These are phyloP conservation scores for Rynchops niger DNA, from an alignment of 2,113 vertebrate species.

Conservation along the genomic window DNA sequence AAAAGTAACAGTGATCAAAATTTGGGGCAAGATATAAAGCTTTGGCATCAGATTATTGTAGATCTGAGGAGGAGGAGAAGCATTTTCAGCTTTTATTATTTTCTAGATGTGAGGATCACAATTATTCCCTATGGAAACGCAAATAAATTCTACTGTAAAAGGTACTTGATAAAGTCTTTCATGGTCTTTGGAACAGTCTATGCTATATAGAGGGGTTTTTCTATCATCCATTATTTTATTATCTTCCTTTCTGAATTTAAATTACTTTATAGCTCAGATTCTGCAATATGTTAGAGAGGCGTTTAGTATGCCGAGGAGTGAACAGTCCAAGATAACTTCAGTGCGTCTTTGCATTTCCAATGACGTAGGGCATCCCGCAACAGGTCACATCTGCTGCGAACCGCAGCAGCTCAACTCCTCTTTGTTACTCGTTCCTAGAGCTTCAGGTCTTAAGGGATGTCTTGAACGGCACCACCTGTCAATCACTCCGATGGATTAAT, in stretches of 20 bases:
- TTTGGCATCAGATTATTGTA: neutral
- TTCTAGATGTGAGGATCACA: constrained; percentile 28
- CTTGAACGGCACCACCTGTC: neutral
- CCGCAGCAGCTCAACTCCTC: neutral
- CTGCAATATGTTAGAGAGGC: constrained; percentile 1
- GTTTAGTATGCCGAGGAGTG: neutral
- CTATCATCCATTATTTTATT: constrained; percentile 56
- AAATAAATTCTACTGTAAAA: constrained; percentile 51
- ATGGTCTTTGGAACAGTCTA: constrained; percentile 28
- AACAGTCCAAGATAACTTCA: neutral
- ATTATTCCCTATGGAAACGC: constrained; percentile 32
- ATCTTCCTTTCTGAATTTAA: constrained; percentile 60
- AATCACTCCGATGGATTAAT: neutral
- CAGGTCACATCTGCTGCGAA: constrained; percentile 12
- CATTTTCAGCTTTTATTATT: constrained; percentile 7
- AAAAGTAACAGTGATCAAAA: neutral
- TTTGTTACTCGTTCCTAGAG: neutral
- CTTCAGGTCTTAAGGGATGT: neutral
- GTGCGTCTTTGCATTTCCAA: constrained; percentile 20
- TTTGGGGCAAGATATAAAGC: neutral
- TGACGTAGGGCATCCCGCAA: constrained; percentile 7
- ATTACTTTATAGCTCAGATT: constrained; percentile 21
- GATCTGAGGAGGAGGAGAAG: neutral
- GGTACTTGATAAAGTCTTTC: constrained; percentile 57
- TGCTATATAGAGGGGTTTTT: neutral